phyloP scores from a whole-genome alignment of 2,113 vertebrate species.

The Rhea pennata region DNA sequence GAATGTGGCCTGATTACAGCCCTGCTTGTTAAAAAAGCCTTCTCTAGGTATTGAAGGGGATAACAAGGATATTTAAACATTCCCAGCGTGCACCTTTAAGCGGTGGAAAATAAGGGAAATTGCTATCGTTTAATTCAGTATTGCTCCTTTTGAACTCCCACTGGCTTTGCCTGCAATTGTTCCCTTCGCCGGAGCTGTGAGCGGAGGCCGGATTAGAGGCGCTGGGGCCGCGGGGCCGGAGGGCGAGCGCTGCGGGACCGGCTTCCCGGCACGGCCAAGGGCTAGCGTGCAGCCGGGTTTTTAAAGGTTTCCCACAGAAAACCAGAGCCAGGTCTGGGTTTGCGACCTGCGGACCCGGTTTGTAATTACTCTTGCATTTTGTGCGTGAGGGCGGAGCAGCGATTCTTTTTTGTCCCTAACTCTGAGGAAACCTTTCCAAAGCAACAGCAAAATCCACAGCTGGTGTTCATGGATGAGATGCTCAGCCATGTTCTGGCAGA shows the following conservation, averaged over 20 bases:
- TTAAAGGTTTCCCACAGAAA: not conserved
- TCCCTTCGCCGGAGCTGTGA: not conserved
- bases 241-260: not conserved
- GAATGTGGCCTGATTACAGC: conserved; percentile 10
- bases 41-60: conserved; percentile 44
- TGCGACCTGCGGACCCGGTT: not conserved
- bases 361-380: not conserved
- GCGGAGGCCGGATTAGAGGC: not conserved
- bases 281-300: not conserved
- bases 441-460: not conserved
- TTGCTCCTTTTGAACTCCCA: conserved; percentile 57
- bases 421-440: conserved; percentile 7
- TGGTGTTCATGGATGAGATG: conserved; percentile 14
- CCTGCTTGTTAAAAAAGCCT: conserved; percentile 42
- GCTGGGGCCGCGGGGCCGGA: rapidly evolving
- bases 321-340: not conserved
- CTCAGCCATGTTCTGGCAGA: not conserved
- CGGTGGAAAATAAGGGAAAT: conserved; percentile 25
- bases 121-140: conserved; percentile 3
- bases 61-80: conserved; percentile 59
- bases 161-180: conserved; percentile 8
- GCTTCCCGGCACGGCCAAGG: not conserved
- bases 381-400: not conserved
- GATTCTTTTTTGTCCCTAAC: not conserved
- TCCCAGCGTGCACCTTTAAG: conserved; percentile 65